These are phyloP conservation scores for Dreissena rostriformis DNA, from an alignment of 1,140 invertebrate genomes.

Conservation along the genomic window DNA sequence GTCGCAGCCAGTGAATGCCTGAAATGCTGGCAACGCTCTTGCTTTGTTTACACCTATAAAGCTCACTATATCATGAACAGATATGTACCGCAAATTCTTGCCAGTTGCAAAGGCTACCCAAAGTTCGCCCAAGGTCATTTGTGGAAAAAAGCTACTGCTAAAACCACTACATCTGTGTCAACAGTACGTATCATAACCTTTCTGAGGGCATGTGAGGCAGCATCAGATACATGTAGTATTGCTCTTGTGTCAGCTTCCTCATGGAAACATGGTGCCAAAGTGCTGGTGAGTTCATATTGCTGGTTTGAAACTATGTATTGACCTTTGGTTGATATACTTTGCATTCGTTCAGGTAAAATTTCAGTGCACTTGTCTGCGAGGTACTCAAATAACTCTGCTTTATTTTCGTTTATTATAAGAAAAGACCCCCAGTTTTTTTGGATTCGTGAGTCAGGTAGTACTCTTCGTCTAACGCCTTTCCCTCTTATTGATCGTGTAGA, in stretches of 20 bases:
- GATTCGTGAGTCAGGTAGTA: constrained; percentile 6
- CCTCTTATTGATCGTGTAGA: background rate
- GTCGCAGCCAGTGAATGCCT: constrained; percentile 28
- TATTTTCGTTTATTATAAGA: constrained; percentile 32
- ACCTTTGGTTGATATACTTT: background rate
- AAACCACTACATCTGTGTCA: constrained; percentile 48
- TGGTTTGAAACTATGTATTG: background rate
- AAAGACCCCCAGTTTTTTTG: constrained; percentile 36
- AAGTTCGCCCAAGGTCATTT: background rate
- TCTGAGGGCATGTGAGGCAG: background rate
- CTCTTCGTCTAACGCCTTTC: constrained; percentile 9
- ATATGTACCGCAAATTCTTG: background rate
- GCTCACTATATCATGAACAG: constrained; percentile 4
- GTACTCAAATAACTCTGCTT: constrained; percentile 48
- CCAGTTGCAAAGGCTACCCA: constrained; percentile 40
- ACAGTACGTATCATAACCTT: constrained; percentile 23
- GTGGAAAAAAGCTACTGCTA: background rate
- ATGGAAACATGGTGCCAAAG: constrained; percentile 6
- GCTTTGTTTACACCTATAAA: background rate
- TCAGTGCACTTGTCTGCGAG: background rate
- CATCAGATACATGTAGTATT: constrained; percentile 9
- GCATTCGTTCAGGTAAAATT: background rate
- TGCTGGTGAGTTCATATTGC: background rate
- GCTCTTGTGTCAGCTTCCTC: constrained; percentile 30
- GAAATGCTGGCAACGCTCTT: background rate